Conservation (phyloP, 1,140 invertebrate species). For the Samia ricini region DNA sequence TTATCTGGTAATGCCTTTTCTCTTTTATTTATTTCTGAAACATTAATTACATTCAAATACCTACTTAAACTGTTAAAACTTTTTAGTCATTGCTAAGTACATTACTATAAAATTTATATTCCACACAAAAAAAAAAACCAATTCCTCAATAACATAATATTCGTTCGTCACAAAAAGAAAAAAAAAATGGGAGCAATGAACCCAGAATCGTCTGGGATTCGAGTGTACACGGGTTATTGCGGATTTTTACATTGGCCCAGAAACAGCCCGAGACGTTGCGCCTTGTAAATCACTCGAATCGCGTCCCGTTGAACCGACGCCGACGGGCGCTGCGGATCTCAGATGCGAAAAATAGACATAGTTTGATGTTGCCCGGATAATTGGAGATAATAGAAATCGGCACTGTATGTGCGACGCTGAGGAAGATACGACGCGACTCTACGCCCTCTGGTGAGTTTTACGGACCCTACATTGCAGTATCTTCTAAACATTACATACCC, state of each 20-base stretch:
- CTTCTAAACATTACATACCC: background rate
- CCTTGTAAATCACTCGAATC: slow-evolving; percentile 63
- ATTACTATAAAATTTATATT: no score
- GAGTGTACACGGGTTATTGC: slow-evolving; percentile 31
- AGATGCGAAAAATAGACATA: slow-evolving; percentile 66
- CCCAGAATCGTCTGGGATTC: slow-evolving; percentile 20
- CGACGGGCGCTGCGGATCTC: slow-evolving; percentile 36
- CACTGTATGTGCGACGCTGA: slow-evolving; percentile 43
- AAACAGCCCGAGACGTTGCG: slow-evolving; percentile 51
- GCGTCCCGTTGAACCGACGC: slow-evolving; percentile 45
- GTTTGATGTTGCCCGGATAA: slow-evolving; percentile 61
- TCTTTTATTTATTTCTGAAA: no score
- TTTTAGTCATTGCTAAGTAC: no score
- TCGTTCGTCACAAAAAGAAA: background rate
- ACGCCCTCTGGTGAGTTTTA: slow-evolving; percentile 63
- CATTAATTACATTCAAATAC: no score
- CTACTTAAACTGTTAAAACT: no score
- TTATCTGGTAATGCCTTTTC: no score
- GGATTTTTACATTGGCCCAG: slow-evolving; percentile 55
- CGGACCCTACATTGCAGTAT: background rate
- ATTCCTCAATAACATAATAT: background rate
- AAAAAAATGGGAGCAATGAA: slow-evolving; percentile 51
- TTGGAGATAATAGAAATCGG: slow-evolving; percentile 52
- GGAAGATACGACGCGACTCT: slow-evolving; percentile 33
- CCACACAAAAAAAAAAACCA: background rate